A percentile compares a stretch with the other conserved stretches of the same genome.
phyloP scores from a whole-genome alignment of 2,888 invertebrate genomes.

The Cheilosia impressa region DNA sequence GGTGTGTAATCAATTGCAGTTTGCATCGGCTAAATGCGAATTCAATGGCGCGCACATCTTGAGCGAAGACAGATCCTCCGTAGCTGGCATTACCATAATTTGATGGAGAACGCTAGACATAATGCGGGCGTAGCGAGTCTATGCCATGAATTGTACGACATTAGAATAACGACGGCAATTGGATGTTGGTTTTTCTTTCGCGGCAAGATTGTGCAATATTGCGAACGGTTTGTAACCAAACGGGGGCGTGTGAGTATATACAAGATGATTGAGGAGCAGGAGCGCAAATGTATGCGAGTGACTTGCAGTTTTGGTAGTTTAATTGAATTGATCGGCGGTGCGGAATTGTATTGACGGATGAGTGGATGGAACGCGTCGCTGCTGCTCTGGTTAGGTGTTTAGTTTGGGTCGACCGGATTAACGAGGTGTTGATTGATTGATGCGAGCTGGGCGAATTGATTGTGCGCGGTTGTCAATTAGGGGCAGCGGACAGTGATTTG shows the following conservation, averaged over 20 bases:
- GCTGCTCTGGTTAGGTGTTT: slow-evolving; percentile 26
- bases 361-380: slow-evolving; percentile 3
- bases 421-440: slow-evolving; percentile 74
- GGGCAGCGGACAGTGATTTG: slow-evolving; percentile 46
- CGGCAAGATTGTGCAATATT: slow-evolving; percentile 42
- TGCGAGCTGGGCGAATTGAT: slow-evolving; percentile 38
- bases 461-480: slow-evolving; percentile 61
- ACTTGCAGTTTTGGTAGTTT: slow-evolving; percentile 61
- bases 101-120: slow-evolving; percentile 48
- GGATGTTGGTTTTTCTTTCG: slow-evolving; percentile 52
- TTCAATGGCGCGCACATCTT: slow-evolving; percentile 56
- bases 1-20: slow-evolving; percentile 62
- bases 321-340: slow-evolving; percentile 28
- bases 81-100: slow-evolving; percentile 71
- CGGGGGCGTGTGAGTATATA: slow-evolving; percentile 22
- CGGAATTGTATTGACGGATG: slow-evolving; percentile 32
- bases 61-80: slow-evolving; percentile 61
- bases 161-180: slow-evolving; percentile 60
- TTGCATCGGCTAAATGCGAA: slow-evolving; percentile 60
- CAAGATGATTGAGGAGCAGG: slow-evolving; percentile 55
- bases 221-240: neutral
- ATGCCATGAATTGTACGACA: slow-evolving; percentile 46
- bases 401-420: slow-evolving; percentile 58
- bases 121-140: slow-evolving; percentile 55
- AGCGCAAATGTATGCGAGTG: slow-evolving; percentile 49